Percentiles rank a stretch among this genome's conserved stretches.
Evolutionary conservation across 2,888 invertebrate species (phyloP).

Genomic region (Rhagonycha fulva): DNA sequence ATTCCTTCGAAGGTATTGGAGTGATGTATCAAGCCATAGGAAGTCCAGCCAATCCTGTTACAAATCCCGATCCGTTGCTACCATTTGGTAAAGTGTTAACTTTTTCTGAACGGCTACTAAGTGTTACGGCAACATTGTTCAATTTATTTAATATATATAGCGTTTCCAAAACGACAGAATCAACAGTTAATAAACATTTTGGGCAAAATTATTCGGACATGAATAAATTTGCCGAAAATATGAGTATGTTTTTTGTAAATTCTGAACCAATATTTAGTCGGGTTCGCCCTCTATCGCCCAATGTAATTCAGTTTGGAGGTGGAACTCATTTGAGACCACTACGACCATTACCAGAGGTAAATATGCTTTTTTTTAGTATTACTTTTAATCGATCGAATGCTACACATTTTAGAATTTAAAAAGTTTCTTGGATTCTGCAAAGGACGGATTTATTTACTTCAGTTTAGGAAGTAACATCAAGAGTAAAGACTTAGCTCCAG

Average conservation of each 20-base stretch:
- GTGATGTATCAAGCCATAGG: not conserved
- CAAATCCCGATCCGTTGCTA: not conserved
- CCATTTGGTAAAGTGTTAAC: not conserved
- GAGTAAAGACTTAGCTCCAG: slow-evolving; percentile 25
- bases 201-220: slow-evolving; percentile 41
- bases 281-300: slow-evolving; percentile 43
- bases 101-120: not conserved
- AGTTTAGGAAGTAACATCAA: slow-evolving; percentile 13
- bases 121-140: not conserved
- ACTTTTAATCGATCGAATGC: too few relatives aligned
- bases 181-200: slow-evolving; percentile 38
- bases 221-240: slow-evolving; percentile 39
- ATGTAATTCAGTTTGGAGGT: slow-evolving; percentile 45
- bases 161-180: not conserved
- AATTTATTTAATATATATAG: not conserved
- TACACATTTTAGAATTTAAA: not conserved
- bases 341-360: slow-evolving; percentile 42
- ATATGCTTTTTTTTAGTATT: not conserved
- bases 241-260: slow-evolving; percentile 47
- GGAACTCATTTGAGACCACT: slow-evolving; percentile 39
- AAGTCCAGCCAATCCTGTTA: not conserved
- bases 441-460: slow-evolving; percentile 34
- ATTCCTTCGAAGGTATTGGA: not conserved
- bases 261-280: slow-evolving; percentile 45
- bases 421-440: not conserved